Conservation (phyloP, 2,797 vertebrate species). For the Oreortyx pictus region DNA sequence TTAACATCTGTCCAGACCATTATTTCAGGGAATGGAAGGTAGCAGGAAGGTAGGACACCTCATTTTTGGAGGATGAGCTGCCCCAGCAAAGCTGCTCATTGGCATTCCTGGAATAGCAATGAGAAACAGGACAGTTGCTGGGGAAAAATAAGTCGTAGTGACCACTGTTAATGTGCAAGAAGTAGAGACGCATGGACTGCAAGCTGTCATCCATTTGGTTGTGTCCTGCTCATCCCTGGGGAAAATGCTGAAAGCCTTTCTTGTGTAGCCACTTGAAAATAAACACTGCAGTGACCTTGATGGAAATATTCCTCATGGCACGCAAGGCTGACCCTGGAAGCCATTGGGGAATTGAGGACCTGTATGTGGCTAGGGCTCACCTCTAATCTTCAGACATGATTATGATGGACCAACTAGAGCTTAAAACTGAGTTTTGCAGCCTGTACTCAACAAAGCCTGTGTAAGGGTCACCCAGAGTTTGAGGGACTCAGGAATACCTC, state of each 20-base stretch:
- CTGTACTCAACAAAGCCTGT: rapidly evolving
- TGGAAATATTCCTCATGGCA: neutral
- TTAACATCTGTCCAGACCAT: rapidly evolving
- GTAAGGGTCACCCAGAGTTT: neutral
- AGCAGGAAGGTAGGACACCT: neutral
- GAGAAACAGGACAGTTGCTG: neutral
- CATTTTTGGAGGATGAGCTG: neutral
- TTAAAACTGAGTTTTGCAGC: neutral
- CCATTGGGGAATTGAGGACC: neutral
- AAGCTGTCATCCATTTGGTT: neutral
- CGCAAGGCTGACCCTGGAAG: neutral
- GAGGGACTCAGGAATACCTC: neutral
- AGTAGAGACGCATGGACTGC: neutral
- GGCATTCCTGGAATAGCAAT: neutral
- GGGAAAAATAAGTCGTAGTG: neutral
- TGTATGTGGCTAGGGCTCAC: neutral
- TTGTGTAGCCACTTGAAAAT: neutral
- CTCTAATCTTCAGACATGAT: neutral
- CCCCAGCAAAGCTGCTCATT: neutral
- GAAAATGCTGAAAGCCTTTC: neutral
- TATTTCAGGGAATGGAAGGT: neutral
- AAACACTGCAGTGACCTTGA: rapidly evolving
- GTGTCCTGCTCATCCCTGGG: neutral
- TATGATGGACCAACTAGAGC: neutral
- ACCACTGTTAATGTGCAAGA: neutral